These are phyloP conservation scores for Caenorhabditis latens DNA, from an alignment of 1,140 invertebrate species.

Conservation along the genomic window DNA sequence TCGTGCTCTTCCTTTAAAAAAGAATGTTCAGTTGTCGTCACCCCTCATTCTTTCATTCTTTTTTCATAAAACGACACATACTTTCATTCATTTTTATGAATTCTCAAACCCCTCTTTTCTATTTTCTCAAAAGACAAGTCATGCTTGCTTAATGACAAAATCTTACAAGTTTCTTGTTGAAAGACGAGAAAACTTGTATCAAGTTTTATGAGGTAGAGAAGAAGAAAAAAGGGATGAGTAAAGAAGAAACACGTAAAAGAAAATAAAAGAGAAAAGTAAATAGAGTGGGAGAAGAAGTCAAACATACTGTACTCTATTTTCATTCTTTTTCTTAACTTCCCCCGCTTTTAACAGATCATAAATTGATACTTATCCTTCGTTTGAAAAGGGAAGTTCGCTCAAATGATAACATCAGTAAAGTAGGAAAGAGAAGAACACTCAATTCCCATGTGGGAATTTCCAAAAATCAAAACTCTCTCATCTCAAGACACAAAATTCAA, in stretches of 20 bases:
- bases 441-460: neutral
- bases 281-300: neutral
- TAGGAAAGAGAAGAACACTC: neutral
- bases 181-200: slow-evolving; percentile 3
- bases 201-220: neutral
- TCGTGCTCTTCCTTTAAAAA: slow-evolving; percentile 53
- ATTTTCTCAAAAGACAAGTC: neutral
- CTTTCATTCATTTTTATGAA: neutral
- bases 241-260: slow-evolving; percentile 26
- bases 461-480: neutral
- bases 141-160: slow-evolving; percentile 9
- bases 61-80: neutral
- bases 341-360: neutral
- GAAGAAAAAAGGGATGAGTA: slow-evolving; percentile 16
- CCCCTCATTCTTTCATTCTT: neutral
- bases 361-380: neutral
- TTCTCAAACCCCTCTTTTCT: too few species aligned
- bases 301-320: slow-evolving; percentile 47
- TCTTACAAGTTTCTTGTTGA: slow-evolving; percentile 3
- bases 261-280: slow-evolving; percentile 52
- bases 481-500: slow-evolving; percentile 1
- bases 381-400: neutral
- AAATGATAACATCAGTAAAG: neutral
- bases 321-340: neutral
- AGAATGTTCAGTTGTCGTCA: neutral